Conservation (phyloP, 2,113 vertebrate genomes). For the Hyperopisus bebe region DNA sequence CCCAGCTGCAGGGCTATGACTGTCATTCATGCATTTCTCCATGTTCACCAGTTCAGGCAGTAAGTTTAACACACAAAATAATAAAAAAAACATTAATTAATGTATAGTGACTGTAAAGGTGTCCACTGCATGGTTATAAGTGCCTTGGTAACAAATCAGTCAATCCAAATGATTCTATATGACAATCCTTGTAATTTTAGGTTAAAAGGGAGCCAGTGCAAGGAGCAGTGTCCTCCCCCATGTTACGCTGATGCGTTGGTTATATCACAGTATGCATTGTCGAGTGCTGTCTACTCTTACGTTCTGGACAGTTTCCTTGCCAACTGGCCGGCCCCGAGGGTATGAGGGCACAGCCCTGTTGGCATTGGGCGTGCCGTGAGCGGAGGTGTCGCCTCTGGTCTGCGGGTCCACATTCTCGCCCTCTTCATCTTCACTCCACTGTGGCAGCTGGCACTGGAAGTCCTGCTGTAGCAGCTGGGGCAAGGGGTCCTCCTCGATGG, state of each 20-base stretch:
- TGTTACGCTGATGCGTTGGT: too few relatives aligned
- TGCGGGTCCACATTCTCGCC: constrained; percentile 39
- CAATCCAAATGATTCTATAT: not conserved
- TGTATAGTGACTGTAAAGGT: not conserved
- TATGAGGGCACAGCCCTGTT: constrained; percentile 35
- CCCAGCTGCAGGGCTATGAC: not conserved
- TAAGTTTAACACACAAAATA: not conserved
- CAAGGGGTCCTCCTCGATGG: constrained; percentile 87
- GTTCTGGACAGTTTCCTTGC: constrained; percentile 62
- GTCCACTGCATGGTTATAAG: not conserved
- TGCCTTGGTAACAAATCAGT: not conserved
- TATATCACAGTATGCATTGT: not conserved
- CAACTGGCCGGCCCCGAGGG: constrained; percentile 67
- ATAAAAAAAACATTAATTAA: not conserved
- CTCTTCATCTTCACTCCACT: constrained; percentile 64
- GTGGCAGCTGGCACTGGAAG: constrained; percentile 53
- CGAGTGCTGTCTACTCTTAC: constrained; percentile 42
- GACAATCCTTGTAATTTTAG: not conserved
- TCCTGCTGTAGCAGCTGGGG: constrained; percentile 67
- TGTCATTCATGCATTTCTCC: not conserved
- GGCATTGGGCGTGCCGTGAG: not conserved
- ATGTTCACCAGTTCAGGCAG: not conserved
- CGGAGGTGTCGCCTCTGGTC: constrained; percentile 18
- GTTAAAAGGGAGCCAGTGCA: not conserved
- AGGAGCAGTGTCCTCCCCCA: not conserved